Evolutionary conservation across 2,113 vertebrate species (phyloP).

Genomic region (Shinisaurus crocodilurus): DNA sequence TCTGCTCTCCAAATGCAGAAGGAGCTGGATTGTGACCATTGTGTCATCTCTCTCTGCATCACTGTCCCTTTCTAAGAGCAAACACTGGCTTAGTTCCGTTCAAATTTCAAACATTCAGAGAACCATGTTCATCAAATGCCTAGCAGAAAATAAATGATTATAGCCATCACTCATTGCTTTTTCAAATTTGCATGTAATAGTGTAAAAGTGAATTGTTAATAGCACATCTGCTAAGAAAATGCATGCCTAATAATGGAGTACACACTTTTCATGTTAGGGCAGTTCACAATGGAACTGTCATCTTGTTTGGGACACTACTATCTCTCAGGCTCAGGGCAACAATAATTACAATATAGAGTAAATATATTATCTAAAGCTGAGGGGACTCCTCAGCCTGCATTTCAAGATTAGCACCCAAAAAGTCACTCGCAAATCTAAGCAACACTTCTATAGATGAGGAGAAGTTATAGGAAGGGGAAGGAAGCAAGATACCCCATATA

Average conservation of each 20-base stretch:
- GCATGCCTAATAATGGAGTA: background rate
- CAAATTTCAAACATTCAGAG: background rate
- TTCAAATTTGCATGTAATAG: background rate
- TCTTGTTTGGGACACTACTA: background rate
- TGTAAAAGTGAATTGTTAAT: background rate
- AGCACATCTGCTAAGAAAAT: background rate
- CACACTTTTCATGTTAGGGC: background rate
- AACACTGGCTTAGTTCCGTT: background rate
- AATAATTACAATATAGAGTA: background rate
- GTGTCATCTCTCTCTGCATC: background rate
- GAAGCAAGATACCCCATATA: background rate
- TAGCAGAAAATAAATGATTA: background rate
- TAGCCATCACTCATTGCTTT: background rate
- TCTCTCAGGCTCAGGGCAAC: too few species aligned
- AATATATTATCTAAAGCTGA: background rate
- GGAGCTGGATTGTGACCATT: background rate
- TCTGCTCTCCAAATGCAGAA: background rate
- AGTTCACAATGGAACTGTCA: background rate
- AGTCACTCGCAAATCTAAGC: background rate
- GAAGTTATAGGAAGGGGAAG: background rate
- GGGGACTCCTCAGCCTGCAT: too few species aligned
- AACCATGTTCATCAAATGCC: background rate
- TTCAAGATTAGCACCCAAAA: too few species aligned
- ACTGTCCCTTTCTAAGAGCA: background rate
- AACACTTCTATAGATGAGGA: background rate